phyloP scores from a whole-genome alignment of 1,140 invertebrate genomes.

The Penaeus indicus region DNA sequence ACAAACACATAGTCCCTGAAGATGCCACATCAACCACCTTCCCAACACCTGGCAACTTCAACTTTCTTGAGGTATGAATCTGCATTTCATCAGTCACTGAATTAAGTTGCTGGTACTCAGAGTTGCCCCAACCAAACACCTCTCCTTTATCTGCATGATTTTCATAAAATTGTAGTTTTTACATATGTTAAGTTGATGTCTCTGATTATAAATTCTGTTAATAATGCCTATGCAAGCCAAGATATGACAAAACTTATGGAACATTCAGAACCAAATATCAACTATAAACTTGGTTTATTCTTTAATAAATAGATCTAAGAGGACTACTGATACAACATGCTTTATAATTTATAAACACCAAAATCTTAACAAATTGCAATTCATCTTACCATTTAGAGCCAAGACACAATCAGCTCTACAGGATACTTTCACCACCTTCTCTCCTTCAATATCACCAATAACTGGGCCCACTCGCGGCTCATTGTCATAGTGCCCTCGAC shows the following conservation, averaged over 20 bases:
- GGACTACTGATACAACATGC: not conserved
- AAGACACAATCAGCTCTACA: conserved; percentile 88
- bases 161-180: no score
- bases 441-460: conserved; percentile 84
- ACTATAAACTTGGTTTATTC: no score
- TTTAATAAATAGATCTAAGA: no score
- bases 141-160: conserved; percentile 84
- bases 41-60: conserved; percentile 78
- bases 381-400: conserved; percentile 83
- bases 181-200: no score
- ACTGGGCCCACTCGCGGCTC: conserved; percentile 71
- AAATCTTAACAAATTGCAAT: not conserved
- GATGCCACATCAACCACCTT: conserved; percentile 85
- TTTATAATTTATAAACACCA: not conserved
- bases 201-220: no score
- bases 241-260: no score
- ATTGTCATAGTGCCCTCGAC: conserved; percentile 79
- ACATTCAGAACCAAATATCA: no score
- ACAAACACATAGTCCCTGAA: conserved; percentile 88
- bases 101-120: conserved; percentile 90
- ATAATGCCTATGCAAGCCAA: no score
- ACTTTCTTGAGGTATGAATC: conserved; percentile 77
- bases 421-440: conserved; percentile 86
- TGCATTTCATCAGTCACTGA: conserved; percentile 69
- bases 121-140: conserved; percentile 97